Percentiles rank a stretch among this genome's conserved stretches.
Conservation (phyloP, 2,113 vertebrate genomes). For the Python bivittatus region DNA sequence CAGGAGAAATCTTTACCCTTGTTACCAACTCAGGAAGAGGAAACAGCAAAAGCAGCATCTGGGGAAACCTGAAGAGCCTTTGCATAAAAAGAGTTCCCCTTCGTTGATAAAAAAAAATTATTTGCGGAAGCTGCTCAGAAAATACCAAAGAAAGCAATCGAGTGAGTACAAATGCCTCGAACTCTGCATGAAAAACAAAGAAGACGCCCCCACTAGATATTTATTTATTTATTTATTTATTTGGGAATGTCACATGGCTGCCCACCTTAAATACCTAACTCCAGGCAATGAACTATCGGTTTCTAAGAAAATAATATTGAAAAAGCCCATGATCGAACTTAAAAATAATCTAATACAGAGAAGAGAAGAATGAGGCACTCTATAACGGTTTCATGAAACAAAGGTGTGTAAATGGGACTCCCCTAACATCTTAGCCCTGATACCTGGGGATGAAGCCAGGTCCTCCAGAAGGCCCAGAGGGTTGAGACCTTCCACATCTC, state of each 20-base stretch:
- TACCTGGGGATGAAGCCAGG: neutral
- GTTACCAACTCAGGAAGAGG: neutral
- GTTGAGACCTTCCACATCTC: no score
- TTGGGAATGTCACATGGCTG: neutral
- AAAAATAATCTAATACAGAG: neutral
- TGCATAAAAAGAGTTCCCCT: neutral
- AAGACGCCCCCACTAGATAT: neutral
- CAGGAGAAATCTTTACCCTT: neutral
- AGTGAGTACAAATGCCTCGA: neutral
- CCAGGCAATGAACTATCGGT: neutral
- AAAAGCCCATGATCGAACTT: neutral
- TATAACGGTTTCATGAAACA: neutral
- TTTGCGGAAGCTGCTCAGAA: neutral
- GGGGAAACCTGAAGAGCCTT: neutral
- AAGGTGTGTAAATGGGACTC: neutral
- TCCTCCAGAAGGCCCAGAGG: no score
- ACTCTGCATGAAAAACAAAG: neutral
- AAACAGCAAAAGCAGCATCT: neutral
- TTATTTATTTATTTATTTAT: neutral
- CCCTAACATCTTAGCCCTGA: neutral
- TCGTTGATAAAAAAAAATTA: neutral
- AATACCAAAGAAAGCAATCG: neutral
- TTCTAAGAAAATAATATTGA: neutral
- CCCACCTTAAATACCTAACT: neutral
- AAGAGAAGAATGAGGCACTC: neutral